Evolutionary conservation across 2,888 invertebrate species (phyloP).

Genomic region (Thumatha senex): DNA sequence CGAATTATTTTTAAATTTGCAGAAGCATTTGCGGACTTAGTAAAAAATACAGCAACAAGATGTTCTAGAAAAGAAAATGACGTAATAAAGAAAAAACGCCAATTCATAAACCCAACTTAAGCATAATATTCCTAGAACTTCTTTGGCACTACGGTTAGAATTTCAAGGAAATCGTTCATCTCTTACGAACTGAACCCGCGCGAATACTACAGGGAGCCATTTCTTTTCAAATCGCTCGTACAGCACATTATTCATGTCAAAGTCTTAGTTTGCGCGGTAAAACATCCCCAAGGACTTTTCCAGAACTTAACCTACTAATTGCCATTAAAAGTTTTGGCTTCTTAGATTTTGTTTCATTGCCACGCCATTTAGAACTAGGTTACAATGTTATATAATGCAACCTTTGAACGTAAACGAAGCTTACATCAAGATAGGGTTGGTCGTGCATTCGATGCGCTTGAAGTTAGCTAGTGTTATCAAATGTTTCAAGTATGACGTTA

Average conservation of each 20-base stretch:
- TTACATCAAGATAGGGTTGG: conserved; percentile 27
- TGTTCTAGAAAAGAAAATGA: too few relatives aligned
- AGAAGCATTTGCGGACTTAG: too few relatives aligned
- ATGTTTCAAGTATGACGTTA: conserved; percentile 4
- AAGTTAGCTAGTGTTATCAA: conserved; percentile 3
- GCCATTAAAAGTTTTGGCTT: conserved; percentile 28
- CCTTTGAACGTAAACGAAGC: conserved; percentile 29
- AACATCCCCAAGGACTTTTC: conserved; percentile 32
- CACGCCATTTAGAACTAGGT: conserved; percentile 38
- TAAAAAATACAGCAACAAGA: too few relatives aligned
- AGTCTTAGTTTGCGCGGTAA: conserved; percentile 36
- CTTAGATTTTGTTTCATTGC: conserved; percentile 40
- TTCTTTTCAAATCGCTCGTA: conserved; percentile 40
- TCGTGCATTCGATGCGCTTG: conserved; percentile 29
- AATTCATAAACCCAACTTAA: too few relatives aligned
- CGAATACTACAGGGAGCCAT: conserved; percentile 24
- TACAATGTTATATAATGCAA: conserved; percentile 39
- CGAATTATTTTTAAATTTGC: too few relatives aligned
- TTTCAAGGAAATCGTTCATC: conserved; percentile 20
- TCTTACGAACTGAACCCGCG: conserved; percentile 10
- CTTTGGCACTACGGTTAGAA: conserved; percentile 12
- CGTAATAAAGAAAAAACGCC: too few relatives aligned
- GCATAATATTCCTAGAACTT: conserved; percentile 13
- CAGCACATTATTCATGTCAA: conserved; percentile 51
- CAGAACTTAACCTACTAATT: conserved; percentile 36